phyloP scores from a whole-genome alignment of 2,797 vertebrate species.

The Chiloscyllium punctatum region DNA sequence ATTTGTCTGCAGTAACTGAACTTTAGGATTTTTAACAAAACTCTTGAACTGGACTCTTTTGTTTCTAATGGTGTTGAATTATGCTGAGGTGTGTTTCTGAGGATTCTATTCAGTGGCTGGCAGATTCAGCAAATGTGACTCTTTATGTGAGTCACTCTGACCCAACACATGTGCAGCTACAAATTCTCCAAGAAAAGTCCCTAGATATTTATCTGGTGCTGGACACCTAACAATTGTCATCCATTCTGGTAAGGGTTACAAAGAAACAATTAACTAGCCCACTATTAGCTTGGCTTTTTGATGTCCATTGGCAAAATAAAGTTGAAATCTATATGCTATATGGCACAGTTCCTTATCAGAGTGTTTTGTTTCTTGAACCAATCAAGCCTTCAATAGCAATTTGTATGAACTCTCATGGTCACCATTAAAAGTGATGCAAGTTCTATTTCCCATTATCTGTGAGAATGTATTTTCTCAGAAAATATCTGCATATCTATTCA shows the following conservation, averaged over 20 bases:
- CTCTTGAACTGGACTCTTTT: neutral
- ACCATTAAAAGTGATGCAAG: neutral
- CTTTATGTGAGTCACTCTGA: neutral
- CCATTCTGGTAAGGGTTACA: neutral
- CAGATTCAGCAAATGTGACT: neutral
- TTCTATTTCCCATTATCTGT: neutral
- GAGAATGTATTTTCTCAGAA: neutral
- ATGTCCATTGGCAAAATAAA: neutral
- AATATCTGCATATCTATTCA: neutral
- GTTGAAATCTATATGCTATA: neutral
- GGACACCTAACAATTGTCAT: neutral
- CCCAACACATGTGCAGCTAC: neutral
- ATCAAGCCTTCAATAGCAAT: neutral
- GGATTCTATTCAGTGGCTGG: neutral
- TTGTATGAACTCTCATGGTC: neutral
- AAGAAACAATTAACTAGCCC: neutral
- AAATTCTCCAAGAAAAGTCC: neutral
- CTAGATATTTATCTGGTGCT: neutral
- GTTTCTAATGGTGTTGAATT: neutral
- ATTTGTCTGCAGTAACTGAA: neutral
- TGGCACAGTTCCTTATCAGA: neutral
- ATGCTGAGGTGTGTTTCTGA: neutral
- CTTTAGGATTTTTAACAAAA: neutral
- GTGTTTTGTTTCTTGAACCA: neutral
- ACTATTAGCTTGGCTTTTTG: neutral